Evolutionary conservation across 1,140 invertebrate genomes (phyloP), one percentile per base, ranked within the genome.

Genomic region (Epicauta chinensis): DNA sequence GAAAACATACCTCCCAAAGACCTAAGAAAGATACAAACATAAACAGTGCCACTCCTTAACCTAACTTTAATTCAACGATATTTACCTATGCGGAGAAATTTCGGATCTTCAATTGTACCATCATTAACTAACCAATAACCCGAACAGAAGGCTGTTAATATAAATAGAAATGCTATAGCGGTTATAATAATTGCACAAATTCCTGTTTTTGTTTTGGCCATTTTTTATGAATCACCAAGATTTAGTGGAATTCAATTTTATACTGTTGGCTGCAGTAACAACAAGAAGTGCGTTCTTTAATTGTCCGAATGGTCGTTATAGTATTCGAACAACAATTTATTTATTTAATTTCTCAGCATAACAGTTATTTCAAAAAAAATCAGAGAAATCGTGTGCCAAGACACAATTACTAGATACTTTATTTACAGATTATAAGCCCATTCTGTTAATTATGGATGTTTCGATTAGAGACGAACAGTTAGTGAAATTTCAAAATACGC

Each of bases 111-210:
- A 13, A 91, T 71, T 72, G 86, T 80, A 2, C 87, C 87, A 73
- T 93, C 90, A 11, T 87, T 90, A 59, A 89, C 84, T 15, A 97
- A 72, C 93, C 94, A 98, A 68, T 90, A 90, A 16, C 93, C 92
- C 60, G 91, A 92, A 47, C 86, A 85, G 72, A 96, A 97, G 2
- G 92, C 84, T 49, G 95, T 82, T 3, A 95, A 70, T 55, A 93
- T 82, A 51, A 89, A 81, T 54, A 89, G 52, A 66, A 87, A 85
- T 14, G 83, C 84, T 36, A 84, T 56, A 16, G 72, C 69, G 43
- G 84, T 83, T 62, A 83, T 78, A 23, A 71, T 73, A 29, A 84
- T 74, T n/a, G 87, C 86, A 63, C 80, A 77, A 68, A 81, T 73
- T 43, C 84, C 85, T 37, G 77, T 87, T 65, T 79, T 81, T 53